Evolutionary conservation across 2,113 vertebrate species (phyloP), one percentile per base, ranked within the genome.

Genomic region (Oryzias melastigma): DNA sequence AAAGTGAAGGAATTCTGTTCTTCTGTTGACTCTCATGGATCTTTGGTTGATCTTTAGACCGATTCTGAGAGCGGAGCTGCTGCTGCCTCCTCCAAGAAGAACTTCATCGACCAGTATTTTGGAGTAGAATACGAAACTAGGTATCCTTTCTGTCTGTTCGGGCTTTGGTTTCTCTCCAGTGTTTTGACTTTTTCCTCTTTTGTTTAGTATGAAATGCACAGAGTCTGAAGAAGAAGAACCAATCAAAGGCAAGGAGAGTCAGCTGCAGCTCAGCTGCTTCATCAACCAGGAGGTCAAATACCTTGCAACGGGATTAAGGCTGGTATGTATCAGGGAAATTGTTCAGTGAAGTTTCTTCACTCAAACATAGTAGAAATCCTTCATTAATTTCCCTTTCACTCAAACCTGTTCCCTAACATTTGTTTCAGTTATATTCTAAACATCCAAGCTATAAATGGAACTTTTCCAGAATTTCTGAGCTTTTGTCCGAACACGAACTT

Each of bases 241-340:
- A 35, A 93, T 94, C 80, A 98, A 96, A 88, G 96, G 96, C 80
- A 95, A 94, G 71, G 97, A 99, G 73, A 99, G 90, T 82, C 95
- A 95, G 42, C 94, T 99, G 65, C 97, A 99, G 52, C 95, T 99
- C 73, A 99, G 96, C 79, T 99, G 97, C 85, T 99, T 99, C 88
- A 99, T 99, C 85, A 99, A 96, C 91, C 97, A 98, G 81, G 97
- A 99, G 91, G 97, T 99, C 71, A 99, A 99, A 80, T 99, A 99
- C 72, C 92, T 99, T 65, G 95, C 96, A 76, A 99, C 97, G 58
- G 97, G 97, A 73, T 92, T 99, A 18, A 93, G 96, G 82, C 82
- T 97, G 96, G 97, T 99, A 88, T 86, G 96, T 60, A 24, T 50
- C 16, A 16, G 4, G 52, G 52, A 40, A 40, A 19, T 7, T 35